Base-by-base conservation (phyloP, 2,888 invertebrate species). In the Clostera curtula region DNA sequence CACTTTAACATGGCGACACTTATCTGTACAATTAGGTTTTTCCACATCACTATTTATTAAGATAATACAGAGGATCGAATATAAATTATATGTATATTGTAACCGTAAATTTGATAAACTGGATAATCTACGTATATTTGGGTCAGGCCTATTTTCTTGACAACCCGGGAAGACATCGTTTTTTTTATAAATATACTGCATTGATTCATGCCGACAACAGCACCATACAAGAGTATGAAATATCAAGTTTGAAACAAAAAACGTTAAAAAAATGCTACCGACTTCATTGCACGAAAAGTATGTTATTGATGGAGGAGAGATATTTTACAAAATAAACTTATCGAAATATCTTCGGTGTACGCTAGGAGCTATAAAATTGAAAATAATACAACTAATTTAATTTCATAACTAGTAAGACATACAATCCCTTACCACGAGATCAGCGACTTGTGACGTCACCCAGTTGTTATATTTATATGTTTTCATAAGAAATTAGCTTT, bases 371-470 rank as follows among this genome's bases (percentile, higher is more conserved):
- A 82, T 79, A 80, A 80, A 82, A 80, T 76, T 82, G 80, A 80
- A 82, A 83, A 82, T 82, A 82, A 79, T 83, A 82, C 75, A 80
- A 75, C 79, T 82, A 83, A 77, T 79, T 60, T 82, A 79, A 83
- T 82, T 83, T 82, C 80, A 79, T 82, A 75, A 77, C 75, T 77
- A 82, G 76, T 77, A 75, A 77, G 80, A 79, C 69, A 79, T 77
- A 82, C 69, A 80, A 80, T 83, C 82, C 82, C 77, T 80, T 83
- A 83, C 74, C 79, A 77, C 84, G 85, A 85, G 85, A 85, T 85
- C 85, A 83, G 79, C 69, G 74, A 79, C 82, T 54, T 57, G 53
- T 62, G 63, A 67, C 62, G 74, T 74, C 75, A 75, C 71, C 75
- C 59, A 70, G 66, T 73, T 68, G 56, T 52, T 51, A 49, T 46